Evolutionary conservation across 2,888 invertebrate genomes (phyloP), one percentile per base, ranked within the genome.

Genomic region (Agriopis leucophaearia): DNA sequence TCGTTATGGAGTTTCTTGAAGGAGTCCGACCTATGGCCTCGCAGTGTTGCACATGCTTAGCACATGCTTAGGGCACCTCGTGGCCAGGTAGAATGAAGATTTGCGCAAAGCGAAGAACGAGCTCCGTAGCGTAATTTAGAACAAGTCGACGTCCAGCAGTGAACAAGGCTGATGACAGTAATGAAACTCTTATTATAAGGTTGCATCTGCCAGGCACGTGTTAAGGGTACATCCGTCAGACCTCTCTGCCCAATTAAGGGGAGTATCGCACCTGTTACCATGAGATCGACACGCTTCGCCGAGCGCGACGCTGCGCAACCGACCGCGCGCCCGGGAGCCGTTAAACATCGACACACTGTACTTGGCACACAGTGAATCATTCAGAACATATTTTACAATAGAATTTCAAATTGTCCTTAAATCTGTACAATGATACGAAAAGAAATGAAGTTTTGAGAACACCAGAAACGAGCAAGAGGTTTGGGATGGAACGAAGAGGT

Each of bases 211-310:
- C 50, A 38, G 62, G 35, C 67, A 63, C 63, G 58, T 68, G 60
- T 67, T 70, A 69, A 70, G 73, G 70, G 68, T 66, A 74, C 70
- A 71, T 72, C 72, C 69, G 67, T 71, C 64, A 38, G 42, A 51
- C 63, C 58, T 35, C 40, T 60, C 57, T 66, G 56, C 63, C 64
- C 75, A 71, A 74, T 75, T 74, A 75, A 69, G 70, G 70, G 64
- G 72, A 70, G 85, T 89, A 89, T 84, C 81, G 88, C 88, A 90
- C 90, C 88, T 90, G 88, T 77, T 78, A 65, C 73, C 59, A 64
- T 74, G 77, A 71, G 78, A 81, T 78, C 67, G 85, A 73, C 82
- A 83, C 81, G 89, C 84, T 81, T 71, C 69, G 79, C 78, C 72
- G 77, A 88, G 86, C 89, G 79, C 80, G 80, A 82, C 84, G 79